Evolutionary conservation across 1,140 invertebrate species (phyloP).

Genomic region (Halotydeus destructor): DNA sequence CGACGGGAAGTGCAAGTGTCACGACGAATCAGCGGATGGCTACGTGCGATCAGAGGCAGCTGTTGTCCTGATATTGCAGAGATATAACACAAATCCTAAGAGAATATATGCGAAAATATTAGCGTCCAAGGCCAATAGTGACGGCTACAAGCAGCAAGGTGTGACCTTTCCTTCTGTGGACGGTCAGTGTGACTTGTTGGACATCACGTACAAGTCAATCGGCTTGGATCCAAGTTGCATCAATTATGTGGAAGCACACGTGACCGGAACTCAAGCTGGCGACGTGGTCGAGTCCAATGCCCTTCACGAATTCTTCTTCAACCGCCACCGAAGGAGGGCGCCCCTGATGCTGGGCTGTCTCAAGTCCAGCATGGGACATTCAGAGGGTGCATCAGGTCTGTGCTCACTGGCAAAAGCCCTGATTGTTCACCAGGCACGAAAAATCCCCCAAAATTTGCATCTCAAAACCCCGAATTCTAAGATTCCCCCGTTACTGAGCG

Average conservation of each 20-base stretch:
- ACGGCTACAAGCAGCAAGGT: slow-evolving; percentile 55
- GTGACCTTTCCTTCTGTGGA: slow-evolving; percentile 12
- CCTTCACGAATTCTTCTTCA: slow-evolving; percentile 61
- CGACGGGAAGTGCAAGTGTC: slow-evolving; percentile 2
- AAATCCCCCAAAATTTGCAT: slow-evolving; percentile 33
- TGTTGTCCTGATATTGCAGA: slow-evolving; percentile 30
- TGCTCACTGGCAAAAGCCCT: slow-evolving; percentile 27
- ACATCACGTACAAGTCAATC: slow-evolving; percentile 22
- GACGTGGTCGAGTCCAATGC: slow-evolving; percentile 91
- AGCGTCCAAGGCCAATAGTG: slow-evolving; percentile 65
- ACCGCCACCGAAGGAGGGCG: slow-evolving; percentile 38
- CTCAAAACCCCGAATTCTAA: slow-evolving; percentile 31
- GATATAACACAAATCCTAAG: slow-evolving; percentile 22
- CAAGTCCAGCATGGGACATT: slow-evolving; percentile 95
- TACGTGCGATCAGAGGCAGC: slow-evolving; percentile 24
- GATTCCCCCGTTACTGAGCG: slow-evolving; percentile 38
- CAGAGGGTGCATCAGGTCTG: slow-evolving; percentile 69
- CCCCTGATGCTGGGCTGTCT: slow-evolving; percentile 75
- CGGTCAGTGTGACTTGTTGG: slow-evolving; percentile 22
- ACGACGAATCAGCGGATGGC: slow-evolving; percentile 10
- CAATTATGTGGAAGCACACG: slow-evolving; percentile 28
- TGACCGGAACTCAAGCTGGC: slow-evolving; percentile 43
- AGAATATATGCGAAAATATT: slow-evolving; percentile 33
- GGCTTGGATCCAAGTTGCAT: slow-evolving; percentile 23
- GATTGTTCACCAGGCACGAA: slow-evolving; percentile 27